Base-by-base conservation (phyloP, 1,140 invertebrate genomes). In the Bombus difficillimus region DNA sequence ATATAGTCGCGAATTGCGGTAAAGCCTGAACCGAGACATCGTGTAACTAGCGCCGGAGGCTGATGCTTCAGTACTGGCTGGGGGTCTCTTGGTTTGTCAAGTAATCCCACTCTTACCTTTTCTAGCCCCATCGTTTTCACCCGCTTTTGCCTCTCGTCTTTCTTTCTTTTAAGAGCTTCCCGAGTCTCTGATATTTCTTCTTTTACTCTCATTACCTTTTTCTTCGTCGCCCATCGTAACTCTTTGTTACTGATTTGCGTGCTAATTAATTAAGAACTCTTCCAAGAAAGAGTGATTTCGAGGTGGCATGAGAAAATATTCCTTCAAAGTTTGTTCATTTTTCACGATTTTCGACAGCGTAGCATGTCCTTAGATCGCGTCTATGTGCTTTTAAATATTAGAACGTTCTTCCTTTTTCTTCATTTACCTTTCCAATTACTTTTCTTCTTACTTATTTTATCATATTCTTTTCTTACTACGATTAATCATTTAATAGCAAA, bases 181-280 rank as follows among this genome's bases (percentile, higher is more conserved):
- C 64, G 37, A 82, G 62, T 9, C 81, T 72, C 75, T 66, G 32
- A 47, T 59, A 57, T 57, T 43, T 43, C 71, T 76, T 37, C 28
- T 69, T 86, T 25, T 62, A 28, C 79, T 34, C 64, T 41, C 62
- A 12, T 86, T 62, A 32, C 57, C 62, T 74, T 83, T 77, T 81
- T 62, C 74, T 77, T 32, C 68, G 34, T 39, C 71, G 39, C 37
- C 80, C 74, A 68, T 68, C 80, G 86, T 88, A 53, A 62, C 66
- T 72, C 80, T 79, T 84, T 91, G 84, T 88, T 89, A 73, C 84
- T 75, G 83, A 68, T 85, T 90, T 85, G 74, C 83, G 81, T 90
- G 86, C 84, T 92, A 92, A 93, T 93, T 93, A 93, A 93, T 93
- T 93, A 92, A 93, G 87, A 77, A 89, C 75, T 74, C 69, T 79